These are phyloP conservation scores for Centropyge bicolor DNA, from an alignment of 2,797 vertebrate species.

Conservation along the genomic window DNA sequence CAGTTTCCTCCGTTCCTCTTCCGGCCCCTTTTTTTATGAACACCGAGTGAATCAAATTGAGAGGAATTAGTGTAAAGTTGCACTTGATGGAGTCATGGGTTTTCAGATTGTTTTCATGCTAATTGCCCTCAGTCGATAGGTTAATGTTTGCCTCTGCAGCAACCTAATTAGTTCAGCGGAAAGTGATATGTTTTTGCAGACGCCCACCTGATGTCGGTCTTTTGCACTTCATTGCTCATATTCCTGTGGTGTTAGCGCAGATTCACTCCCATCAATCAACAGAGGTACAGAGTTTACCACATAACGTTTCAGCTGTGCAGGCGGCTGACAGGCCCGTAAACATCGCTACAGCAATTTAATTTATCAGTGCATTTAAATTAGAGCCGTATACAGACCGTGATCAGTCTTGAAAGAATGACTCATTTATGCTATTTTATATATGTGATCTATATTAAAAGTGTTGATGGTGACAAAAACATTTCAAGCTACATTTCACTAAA, in stretches of 20 bases:
- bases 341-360: not conserved
- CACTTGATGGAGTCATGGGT: not conserved
- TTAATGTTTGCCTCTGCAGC: slow-evolving; percentile 63
- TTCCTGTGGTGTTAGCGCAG: slow-evolving; percentile 65
- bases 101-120: slow-evolving; percentile 31
- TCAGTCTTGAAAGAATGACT: not conserved
- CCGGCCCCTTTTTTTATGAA: slow-evolving; percentile 22
- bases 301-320: slow-evolving; percentile 6
- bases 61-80: slow-evolving; percentile 22
- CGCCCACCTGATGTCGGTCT: slow-evolving; percentile 74
- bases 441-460: not conserved
- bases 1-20: slow-evolving; percentile 19
- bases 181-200: slow-evolving; percentile 74
- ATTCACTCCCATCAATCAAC: slow-evolving; percentile 43
- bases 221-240: slow-evolving; percentile 55
- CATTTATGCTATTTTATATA: not conserved
- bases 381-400: not conserved
- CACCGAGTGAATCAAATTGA: slow-evolving; percentile 37
- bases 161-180: slow-evolving; percentile 70
- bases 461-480: not conserved
- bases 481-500: not conserved
- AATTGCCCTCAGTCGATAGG: slow-evolving; percentile 2
- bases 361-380: not conserved
- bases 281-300: slow-evolving; percentile 34
- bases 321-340: not conserved